Percentiles rank a stretch among this genome's conserved stretches.
These are phyloP conservation scores for Sebastes melanostomus DNA, from an alignment of 2,797 vertebrate species.

Conservation along the genomic window DNA sequence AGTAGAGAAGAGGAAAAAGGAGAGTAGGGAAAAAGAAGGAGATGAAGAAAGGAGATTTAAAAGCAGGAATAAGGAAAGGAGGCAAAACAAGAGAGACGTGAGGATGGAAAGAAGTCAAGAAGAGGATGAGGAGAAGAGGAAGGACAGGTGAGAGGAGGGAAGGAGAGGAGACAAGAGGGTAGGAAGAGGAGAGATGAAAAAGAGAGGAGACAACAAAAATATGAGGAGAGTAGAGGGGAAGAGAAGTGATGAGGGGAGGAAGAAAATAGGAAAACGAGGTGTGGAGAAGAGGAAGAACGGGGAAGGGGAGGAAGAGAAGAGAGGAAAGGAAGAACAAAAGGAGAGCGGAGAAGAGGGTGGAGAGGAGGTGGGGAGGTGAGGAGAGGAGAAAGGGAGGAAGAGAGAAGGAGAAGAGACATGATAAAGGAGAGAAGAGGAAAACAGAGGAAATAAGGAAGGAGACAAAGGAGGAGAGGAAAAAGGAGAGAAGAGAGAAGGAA, in stretches of 20 bases:
- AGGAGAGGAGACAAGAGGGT: neutral
- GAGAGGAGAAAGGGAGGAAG: no score
- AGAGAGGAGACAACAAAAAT: neutral
- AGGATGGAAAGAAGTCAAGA: neutral
- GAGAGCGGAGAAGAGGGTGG: no score
- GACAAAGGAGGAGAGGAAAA: no score
- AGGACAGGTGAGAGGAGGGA: no score
- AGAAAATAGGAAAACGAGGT: neutral
- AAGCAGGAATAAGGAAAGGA: neutral
- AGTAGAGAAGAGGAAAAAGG: no score
- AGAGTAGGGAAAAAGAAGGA: neutral
- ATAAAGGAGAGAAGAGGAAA: no score
- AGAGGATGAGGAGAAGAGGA: neutral
- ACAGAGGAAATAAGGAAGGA: no score
- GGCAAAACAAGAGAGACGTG: neutral
- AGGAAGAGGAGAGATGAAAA: neutral
- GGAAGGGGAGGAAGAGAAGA: neutral
- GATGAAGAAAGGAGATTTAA: neutral
- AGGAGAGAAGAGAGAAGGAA: fast-evolving
- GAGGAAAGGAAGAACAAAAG: no score
- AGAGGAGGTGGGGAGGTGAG: no score
- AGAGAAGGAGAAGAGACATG: no score
- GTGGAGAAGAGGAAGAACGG: no score
- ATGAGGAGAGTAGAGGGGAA: neutral
- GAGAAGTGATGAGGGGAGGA: neutral